A percentile compares a stretch with the other conserved stretches of the same genome.
phyloP scores from a whole-genome alignment of 2,888 invertebrate species.

The Mesorhabditis belari region DNA sequence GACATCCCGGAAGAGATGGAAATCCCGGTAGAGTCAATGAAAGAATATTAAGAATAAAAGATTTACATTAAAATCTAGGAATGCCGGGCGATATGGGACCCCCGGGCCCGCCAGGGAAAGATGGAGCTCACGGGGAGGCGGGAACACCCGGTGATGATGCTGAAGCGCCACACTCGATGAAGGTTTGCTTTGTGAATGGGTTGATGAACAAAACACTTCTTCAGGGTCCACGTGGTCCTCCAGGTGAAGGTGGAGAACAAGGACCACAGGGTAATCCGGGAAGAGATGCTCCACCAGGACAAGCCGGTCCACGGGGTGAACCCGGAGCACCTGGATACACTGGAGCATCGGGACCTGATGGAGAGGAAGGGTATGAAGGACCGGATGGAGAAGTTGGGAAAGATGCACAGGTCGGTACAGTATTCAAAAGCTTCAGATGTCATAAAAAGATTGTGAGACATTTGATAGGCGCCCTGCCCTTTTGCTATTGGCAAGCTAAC shows the following conservation, averaged over 20 bases:
- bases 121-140: neutral
- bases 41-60: too few relatives aligned
- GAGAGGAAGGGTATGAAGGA: neutral
- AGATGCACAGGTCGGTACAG: neutral
- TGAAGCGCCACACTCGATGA: neutral
- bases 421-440: too few relatives aligned
- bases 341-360: neutral
- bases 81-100: neutral
- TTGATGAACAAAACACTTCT: too few relatives aligned
- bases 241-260: neutral
- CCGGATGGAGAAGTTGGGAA: neutral
- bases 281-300: neutral
- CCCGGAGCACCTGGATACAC: neutral
- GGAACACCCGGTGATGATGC: neutral
- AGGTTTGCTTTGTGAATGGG: too few relatives aligned
- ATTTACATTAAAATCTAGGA: too few relatives aligned
- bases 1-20: neutral
- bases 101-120: neutral
- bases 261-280: neutral
- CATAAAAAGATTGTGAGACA: too few relatives aligned
- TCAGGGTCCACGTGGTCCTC: neutral
- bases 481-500: too few relatives aligned
- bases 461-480: too few relatives aligned
- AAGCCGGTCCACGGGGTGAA: neutral
- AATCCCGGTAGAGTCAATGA: too few relatives aligned